Evolutionary conservation across 2,888 invertebrate genomes (phyloP), one percentile per base, ranked within the genome.

Genomic region (Smittia sp.): DNA sequence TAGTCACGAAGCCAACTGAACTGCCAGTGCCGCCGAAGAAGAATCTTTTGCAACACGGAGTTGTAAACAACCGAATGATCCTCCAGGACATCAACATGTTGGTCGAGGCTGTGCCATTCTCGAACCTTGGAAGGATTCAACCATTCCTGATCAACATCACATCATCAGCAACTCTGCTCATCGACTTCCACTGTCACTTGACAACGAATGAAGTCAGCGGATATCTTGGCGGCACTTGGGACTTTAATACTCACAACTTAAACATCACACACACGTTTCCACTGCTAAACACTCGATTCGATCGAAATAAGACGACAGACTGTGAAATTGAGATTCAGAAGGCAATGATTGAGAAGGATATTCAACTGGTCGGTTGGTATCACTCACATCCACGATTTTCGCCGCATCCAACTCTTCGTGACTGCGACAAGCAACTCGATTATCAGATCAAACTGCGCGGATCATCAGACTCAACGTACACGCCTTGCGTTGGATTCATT

Each of bases 371-470:
- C 1, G 96, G 97, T 6, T 97, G 96, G 96, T 97, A 96, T 83
- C 97, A 97, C 82, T 95, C 95, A 9, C 96, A 97, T 84, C 94
- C 96, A 0, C 88, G 90, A 73, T 90, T 91, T 76, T 90, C 93
- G 74, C 92, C 95, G 0, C 92, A 94, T 78, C 97, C 94, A 75
- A 95, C 91, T 78, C 86, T 88, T 74, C 85, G 93, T 73, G 97
- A 98, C 80, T 92, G 96, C 74, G 95, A 96, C 80, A 90, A 92
- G 74, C 97, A 98, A 82, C 84, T 98, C 76, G 96, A 96, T 78
- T 96, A 96, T 83, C 95, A 98, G 83, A 92, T 97, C 74, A 91
- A 91, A 80, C 93, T 97, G 93, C 92, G 95, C 78, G 96, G 96
- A 1, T 89, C 90, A 1, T 91, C 90, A 32, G 95, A 96, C 83